These are phyloP conservation scores for Apolygus lucorum DNA, from an alignment of 1,140 invertebrate species.

Conservation along the genomic window DNA sequence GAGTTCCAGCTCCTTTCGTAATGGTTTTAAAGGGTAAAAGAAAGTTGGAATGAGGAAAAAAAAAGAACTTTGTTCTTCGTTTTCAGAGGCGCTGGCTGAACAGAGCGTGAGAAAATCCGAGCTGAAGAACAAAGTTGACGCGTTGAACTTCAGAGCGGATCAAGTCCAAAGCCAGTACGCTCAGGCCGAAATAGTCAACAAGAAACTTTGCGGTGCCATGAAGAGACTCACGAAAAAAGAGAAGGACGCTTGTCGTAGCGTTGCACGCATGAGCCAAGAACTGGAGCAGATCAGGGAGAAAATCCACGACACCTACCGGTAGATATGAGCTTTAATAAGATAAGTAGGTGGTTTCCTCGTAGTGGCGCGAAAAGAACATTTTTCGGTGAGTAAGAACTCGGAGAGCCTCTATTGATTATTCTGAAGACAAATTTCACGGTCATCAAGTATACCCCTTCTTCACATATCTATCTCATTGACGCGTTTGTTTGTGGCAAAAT, in stretches of 20 bases:
- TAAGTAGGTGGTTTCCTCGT: no score
- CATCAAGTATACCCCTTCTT: no score
- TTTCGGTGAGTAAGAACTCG: no score
- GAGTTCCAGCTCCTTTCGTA: no score
- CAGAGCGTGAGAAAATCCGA: neutral
- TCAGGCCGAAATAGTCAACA: neutral
- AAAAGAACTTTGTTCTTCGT: neutral
- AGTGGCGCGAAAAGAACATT: no score
- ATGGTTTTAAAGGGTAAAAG: no score
- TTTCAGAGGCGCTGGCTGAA: neutral
- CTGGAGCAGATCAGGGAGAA: neutral
- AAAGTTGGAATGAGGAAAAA: neutral
- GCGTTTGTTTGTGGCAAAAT: no score
- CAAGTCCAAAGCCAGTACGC: neutral
- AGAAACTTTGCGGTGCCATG: slow-evolving; percentile 5
- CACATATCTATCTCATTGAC: no score
- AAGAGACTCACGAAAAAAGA: neutral
- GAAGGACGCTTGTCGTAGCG: neutral
- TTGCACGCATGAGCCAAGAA: neutral
- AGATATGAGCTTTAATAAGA: no score
- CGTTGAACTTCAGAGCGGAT: neutral
- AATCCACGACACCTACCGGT: neutral
- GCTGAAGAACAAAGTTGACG: slow-evolving; percentile 12
- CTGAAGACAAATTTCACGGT: no score
- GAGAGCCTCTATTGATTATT: no score